These are phyloP conservation scores for Nothobranchius kuhntae DNA, from an alignment of 2,113 vertebrate species.

Conservation along the genomic window DNA sequence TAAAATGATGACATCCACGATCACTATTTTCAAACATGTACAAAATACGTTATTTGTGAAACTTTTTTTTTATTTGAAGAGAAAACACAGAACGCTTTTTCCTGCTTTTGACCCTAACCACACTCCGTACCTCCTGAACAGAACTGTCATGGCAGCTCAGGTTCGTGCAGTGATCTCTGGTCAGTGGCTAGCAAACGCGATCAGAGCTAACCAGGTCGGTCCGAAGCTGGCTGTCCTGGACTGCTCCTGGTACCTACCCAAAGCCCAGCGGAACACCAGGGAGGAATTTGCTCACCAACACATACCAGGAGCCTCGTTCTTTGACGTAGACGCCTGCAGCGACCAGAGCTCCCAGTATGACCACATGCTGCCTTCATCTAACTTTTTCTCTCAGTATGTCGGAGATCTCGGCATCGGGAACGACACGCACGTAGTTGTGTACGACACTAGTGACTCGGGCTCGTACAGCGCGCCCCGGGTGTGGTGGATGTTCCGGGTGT, in stretches of 20 bases:
- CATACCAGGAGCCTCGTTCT: slow-evolving; percentile 87
- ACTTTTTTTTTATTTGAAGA: too few species aligned
- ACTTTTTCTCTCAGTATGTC: slow-evolving; percentile 83
- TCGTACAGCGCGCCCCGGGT: slow-evolving; percentile 88
- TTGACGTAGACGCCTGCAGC: slow-evolving; percentile 89
- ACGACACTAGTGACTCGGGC: slow-evolving; percentile 90
- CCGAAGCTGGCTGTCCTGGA: slow-evolving; percentile 85
- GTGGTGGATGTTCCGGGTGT: slow-evolving; percentile 97
- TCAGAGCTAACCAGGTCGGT: slow-evolving; percentile 75
- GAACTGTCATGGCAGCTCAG: slow-evolving; percentile 80
- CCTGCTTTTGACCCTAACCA: too few species aligned
- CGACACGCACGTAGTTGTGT: slow-evolving; percentile 90
- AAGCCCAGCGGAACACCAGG: slow-evolving; percentile 79
- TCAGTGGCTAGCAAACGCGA: slow-evolving; percentile 87
- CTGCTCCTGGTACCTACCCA: slow-evolving; percentile 90
- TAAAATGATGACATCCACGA: too few species aligned
- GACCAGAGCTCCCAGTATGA: slow-evolving; percentile 84
- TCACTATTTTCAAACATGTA: too few species aligned
- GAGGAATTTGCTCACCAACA: slow-evolving; percentile 85
- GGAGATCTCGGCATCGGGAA: slow-evolving; percentile 85
- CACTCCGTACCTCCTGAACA: background rate
- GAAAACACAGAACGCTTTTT: too few species aligned
- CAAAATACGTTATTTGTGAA: too few species aligned
- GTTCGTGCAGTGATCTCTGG: slow-evolving; percentile 84
- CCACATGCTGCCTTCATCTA: slow-evolving; percentile 86